Base-by-base conservation (phyloP, 2,113 vertebrate genomes). In the Cranoglanis bouderius region DNA sequence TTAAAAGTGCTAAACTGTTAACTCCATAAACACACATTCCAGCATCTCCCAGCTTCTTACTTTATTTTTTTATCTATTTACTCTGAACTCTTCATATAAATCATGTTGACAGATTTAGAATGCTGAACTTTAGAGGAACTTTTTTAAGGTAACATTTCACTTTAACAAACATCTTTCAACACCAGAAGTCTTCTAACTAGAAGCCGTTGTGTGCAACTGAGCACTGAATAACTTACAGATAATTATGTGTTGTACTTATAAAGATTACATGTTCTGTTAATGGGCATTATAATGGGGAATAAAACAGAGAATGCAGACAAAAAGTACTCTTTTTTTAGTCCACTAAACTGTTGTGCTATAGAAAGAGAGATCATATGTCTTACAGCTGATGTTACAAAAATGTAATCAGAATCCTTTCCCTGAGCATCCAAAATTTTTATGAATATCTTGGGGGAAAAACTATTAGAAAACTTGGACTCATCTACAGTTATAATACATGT, bases 51-150 rank as follows among this genome's bases (percentile, higher is more conserved):
- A 35, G 5, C 65, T 51, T 70, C 80, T 16, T 29, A 26, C 26
- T 29, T 21, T 61, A n/a, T 29, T 16, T 70, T 7, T 74, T n/a
- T 86, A 24, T 83, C 40, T 84, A 24, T 85, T 61, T 84, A 19
- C n/a, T 8, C 74, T 51, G 29, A 43, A 46, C 61, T 80, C 24
- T 43, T 67, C 43, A 26, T 70, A 90, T 89, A 89, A 90, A 90
- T 91, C 87, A 88, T 72, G 38, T 40, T 92, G 87, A 90, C 90
- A 91, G 86, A 92, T 88, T 87, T 90, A 74, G 91, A 90, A 77
- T 90, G 53, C 57, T 18, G 49, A 83, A 49, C 57, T 26, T 83
- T 53, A 40, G 40, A 16, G 43, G 59, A 57, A 29, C 43, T 61
- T 87, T 70, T 75, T 55, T 7, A 14, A 24, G 4, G 10, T 59